Percentiles rank a stretch among this genome's conserved stretches.
phyloP scores from a whole-genome alignment of 2,888 invertebrate species.

The Drosophila meridiana region DNA sequence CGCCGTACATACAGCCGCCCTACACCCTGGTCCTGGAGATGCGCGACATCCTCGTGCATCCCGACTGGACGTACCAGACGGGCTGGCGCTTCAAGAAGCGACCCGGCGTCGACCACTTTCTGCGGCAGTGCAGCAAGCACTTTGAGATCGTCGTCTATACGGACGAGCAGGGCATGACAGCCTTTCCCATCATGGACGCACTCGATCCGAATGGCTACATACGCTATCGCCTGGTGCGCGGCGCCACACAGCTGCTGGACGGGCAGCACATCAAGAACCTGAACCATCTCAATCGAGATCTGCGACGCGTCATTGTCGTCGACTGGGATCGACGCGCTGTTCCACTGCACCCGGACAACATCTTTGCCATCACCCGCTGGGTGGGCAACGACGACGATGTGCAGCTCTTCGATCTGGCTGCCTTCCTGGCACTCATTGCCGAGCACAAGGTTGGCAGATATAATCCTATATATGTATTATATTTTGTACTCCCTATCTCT shows the following conservation, averaged over 20 bases:
- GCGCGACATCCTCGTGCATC: constrained; percentile 97
- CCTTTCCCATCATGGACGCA: constrained; percentile 96
- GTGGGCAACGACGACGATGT: constrained; percentile 96
- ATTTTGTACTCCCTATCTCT: background rate
- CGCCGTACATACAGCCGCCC: constrained; percentile 96
- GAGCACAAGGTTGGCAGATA: constrained; percentile 86
- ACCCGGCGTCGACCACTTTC: constrained; percentile 97
- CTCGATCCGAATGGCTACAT: constrained; percentile 96
- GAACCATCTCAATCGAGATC: constrained; percentile 92
- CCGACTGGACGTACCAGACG: constrained; percentile 99
- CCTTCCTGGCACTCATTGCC: constrained; percentile 95
- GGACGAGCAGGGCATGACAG: constrained; percentile 96
- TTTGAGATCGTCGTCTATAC: constrained; percentile 99
- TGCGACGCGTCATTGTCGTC: constrained; percentile 95
- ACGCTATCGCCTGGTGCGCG: constrained; percentile 96
- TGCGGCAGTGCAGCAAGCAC: constrained; percentile 94
- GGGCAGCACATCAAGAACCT: constrained; percentile 97
- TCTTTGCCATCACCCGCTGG: constrained; percentile 95
- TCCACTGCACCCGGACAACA: constrained; percentile 95
- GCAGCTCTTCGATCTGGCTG: constrained; percentile 94
- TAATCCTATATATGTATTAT: too few relatives aligned
- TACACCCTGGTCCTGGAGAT: constrained; percentile 98
- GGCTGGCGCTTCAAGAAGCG: constrained; percentile 99
- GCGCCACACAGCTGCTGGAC: constrained; percentile 97
- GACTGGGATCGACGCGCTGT: constrained; percentile 96